Percentiles rank a stretch among this genome's conserved stretches.
phyloP scores from a whole-genome alignment of 2,113 vertebrate genomes.

The Erinaceus europaeus region DNA sequence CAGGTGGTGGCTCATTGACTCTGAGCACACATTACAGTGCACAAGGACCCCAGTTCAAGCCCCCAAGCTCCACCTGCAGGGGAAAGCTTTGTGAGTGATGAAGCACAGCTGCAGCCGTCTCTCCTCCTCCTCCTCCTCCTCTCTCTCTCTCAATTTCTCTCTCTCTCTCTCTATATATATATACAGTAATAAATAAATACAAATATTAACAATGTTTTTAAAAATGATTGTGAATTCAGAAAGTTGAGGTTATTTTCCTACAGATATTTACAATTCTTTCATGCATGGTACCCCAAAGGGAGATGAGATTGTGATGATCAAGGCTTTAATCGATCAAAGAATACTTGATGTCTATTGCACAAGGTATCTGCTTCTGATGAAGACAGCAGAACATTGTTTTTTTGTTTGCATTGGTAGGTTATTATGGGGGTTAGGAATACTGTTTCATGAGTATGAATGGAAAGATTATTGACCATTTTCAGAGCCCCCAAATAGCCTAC shows the following conservation, averaged over 20 bases:
- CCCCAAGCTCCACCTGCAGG: too few relatives aligned
- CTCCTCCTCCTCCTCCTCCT: too few relatives aligned
- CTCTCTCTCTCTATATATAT: too few relatives aligned
- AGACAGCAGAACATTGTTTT: neutral
- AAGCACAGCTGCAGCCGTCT: too few relatives aligned
- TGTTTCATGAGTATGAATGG: neutral
- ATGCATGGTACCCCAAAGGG: neutral
- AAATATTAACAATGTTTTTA: too few relatives aligned
- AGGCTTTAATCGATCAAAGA: neutral
- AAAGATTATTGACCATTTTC: neutral
- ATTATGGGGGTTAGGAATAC: neutral
- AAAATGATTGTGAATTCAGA: neutral
- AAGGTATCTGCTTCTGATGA: neutral
- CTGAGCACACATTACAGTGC: too few relatives aligned
- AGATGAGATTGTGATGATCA: neutral
- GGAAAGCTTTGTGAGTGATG: too few relatives aligned
- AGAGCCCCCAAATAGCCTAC: neutral
- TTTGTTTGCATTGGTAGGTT: neutral
- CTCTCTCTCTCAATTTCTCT: too few relatives aligned
- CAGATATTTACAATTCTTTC: neutral
- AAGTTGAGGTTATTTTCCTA: neutral
- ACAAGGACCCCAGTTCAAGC: too few relatives aligned
- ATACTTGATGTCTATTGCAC: neutral
- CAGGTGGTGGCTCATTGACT: too few relatives aligned
- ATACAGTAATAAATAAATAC: too few relatives aligned